Percentiles rank a stretch among this genome's conserved stretches.
phyloP scores from a whole-genome alignment of 2,113 vertebrate genomes.

The Chrysemys picta region DNA sequence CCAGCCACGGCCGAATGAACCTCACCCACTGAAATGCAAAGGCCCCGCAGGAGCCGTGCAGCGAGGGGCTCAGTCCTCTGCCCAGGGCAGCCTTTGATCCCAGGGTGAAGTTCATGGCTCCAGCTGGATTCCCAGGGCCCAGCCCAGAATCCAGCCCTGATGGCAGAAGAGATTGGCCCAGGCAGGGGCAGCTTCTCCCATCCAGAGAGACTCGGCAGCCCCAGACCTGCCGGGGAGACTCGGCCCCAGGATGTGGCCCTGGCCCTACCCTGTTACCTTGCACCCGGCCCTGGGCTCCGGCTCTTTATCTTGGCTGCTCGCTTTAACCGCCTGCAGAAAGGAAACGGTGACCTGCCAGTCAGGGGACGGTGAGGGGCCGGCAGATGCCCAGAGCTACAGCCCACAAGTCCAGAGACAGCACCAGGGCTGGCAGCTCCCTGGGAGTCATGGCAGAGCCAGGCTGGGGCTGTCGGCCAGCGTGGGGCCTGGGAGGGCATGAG shows the following conservation, averaged over 20 bases:
- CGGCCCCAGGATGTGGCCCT: not conserved
- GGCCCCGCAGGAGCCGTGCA: not conserved
- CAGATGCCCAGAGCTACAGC: not conserved
- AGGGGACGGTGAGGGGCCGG: not conserved
- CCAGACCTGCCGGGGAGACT: not conserved
- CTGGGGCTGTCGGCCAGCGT: not conserved
- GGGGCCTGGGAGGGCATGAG: not conserved
- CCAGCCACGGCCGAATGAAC: too few relatives aligned
- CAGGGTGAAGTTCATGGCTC: not conserved
- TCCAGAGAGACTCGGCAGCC: not conserved
- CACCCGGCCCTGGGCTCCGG: slow-evolving; percentile 25
- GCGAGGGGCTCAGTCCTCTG: too few relatives aligned
- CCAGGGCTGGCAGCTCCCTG: not conserved
- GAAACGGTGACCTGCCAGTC: slow-evolving; percentile 44
- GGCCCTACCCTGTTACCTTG: slow-evolving; percentile 79
- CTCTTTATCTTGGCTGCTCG: slow-evolving; percentile 56
- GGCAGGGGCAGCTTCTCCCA: not conserved
- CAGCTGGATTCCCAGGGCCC: not conserved
- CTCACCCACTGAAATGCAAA: not conserved
- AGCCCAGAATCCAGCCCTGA: not conserved
- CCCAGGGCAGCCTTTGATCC: not conserved
- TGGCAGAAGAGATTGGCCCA: not conserved
- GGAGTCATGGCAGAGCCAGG: not conserved
- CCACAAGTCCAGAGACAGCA: not conserved
- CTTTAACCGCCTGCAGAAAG: slow-evolving; percentile 81